These are phyloP conservation scores for Episyrphus balteatus DNA, from an alignment of 1,140 invertebrate genomes.

Conservation along the genomic window DNA sequence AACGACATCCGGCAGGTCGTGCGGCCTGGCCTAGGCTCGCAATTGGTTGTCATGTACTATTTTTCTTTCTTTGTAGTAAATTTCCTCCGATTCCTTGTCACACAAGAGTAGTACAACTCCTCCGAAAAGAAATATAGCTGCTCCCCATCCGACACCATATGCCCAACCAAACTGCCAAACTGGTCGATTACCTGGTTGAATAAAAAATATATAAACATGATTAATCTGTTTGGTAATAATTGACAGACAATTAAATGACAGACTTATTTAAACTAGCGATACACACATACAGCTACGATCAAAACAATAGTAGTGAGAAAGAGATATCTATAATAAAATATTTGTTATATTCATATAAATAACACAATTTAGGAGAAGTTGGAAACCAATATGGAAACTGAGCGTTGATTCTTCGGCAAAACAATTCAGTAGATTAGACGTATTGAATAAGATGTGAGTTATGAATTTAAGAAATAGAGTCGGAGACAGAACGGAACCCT, in stretches of 20 bases:
- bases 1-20: constrained; percentile 67
- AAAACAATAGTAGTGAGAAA: too few relatives aligned
- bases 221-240: not conserved
- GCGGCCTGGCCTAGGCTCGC: constrained; percentile 57
- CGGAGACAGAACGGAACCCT: too few relatives aligned
- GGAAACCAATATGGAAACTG: too few relatives aligned
- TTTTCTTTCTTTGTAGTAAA: constrained; percentile 94
- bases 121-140: constrained; percentile 90
- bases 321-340: too few relatives aligned
- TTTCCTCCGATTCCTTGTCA: constrained; percentile 96
- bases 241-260: not conserved
- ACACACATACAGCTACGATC: too few relatives aligned
- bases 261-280: too few relatives aligned
- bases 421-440: too few relatives aligned
- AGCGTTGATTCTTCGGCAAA: too few relatives aligned
- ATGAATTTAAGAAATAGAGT: too few relatives aligned
- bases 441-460: too few relatives aligned
- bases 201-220: not conserved
- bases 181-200: constrained; percentile 59
- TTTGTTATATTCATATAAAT: too few relatives aligned
- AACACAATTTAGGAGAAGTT: too few relatives aligned
- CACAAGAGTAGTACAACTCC: constrained; percentile 85
- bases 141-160: constrained; percentile 94
- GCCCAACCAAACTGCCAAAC: constrained; percentile 96
- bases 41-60: constrained; percentile 62